A percentile compares a stretch with the other conserved stretches of the same genome.
Conservation (phyloP, 2,113 vertebrate genomes). For the Gymnorhina tibicen region DNA sequence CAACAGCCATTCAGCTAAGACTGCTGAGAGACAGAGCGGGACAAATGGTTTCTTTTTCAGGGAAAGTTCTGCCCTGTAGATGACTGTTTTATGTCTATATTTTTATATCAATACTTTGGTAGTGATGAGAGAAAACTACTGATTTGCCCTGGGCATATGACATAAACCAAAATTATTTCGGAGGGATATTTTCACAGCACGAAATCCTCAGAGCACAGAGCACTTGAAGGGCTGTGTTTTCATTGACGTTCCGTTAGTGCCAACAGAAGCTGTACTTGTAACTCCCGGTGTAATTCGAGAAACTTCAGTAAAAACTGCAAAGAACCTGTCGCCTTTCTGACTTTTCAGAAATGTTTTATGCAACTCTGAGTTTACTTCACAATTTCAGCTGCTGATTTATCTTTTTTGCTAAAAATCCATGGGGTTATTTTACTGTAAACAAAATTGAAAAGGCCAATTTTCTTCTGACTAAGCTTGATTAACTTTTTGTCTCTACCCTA, state of each 20-base stretch:
- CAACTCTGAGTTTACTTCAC: neutral
- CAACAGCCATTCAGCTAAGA: neutral
- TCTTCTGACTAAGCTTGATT: slow-evolving; percentile 32
- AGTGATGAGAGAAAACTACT: slow-evolving; percentile 1
- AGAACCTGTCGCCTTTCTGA: neutral
- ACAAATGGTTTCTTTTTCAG: neutral
- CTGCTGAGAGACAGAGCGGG: neutral
- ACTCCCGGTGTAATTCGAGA: neutral
- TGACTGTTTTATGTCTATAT: neutral
- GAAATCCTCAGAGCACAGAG: neutral
- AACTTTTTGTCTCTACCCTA: slow-evolving; percentile 30
- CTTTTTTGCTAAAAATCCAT: neutral
- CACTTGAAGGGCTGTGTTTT: neutral
- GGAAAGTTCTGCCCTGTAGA: neutral
- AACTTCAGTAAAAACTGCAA: slow-evolving; percentile 17
- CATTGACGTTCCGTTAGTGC: slow-evolving; percentile 15
- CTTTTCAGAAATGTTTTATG: slow-evolving; percentile 1
- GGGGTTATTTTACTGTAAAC: neutral
- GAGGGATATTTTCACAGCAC: neutral
- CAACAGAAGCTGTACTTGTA: slow-evolving; percentile 2
- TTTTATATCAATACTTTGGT: slow-evolving; percentile 3
- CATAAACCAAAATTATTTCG: slow-evolving; percentile 27
- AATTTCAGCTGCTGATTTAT: neutral
- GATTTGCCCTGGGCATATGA: neutral
- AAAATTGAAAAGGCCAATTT: slow-evolving; percentile 28